Conservation (phyloP, 2,797 vertebrate species). For the Esox lucius region DNA sequence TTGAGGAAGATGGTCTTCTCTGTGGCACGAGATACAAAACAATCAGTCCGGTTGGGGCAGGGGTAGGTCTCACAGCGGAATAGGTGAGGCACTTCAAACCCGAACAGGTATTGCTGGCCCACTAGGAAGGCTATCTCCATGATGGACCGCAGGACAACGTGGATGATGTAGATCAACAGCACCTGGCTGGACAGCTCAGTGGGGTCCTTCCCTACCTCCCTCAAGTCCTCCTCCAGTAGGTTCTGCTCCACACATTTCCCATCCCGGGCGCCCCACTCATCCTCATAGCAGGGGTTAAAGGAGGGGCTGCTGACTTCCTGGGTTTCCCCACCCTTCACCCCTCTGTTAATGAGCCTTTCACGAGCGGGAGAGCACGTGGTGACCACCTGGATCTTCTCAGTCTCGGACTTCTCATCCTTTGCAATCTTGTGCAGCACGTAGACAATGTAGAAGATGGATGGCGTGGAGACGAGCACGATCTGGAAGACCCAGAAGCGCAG, state of each 20-base stretch:
- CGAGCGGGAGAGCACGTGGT: constrained; percentile 15
- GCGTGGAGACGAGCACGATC: constrained; percentile 70
- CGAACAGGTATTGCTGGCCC: constrained; percentile 71
- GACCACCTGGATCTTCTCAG: constrained; percentile 39
- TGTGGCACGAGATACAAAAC: constrained; percentile 73
- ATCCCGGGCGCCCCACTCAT: constrained; percentile 45
- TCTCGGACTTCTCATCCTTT: constrained; percentile 65
- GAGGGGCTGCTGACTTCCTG: constrained; percentile 30
- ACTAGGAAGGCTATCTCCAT: constrained; percentile 72
- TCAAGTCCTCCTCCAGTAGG: constrained; percentile 51
- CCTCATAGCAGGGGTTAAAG: constrained; percentile 31
- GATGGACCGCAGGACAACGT: constrained; percentile 64
- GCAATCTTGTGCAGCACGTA: constrained; percentile 73
- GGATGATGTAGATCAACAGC: constrained; percentile 67
- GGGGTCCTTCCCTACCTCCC: constrained; percentile 50
- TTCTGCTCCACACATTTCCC: constrained; percentile 50
- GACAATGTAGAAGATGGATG: constrained; percentile 69
- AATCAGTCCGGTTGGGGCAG: constrained; percentile 68
- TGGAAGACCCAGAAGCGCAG: constrained; percentile 77
- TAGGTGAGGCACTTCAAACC: constrained; percentile 70
- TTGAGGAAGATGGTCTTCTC: constrained; percentile 76
- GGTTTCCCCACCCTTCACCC: constrained; percentile 35
- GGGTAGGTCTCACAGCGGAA: constrained; percentile 70
- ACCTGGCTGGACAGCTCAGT: constrained; percentile 63
- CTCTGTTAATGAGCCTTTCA: constrained; percentile 13